A percentile compares a stretch with the other conserved stretches of the same genome.
These are phyloP conservation scores for Geothlypis trichas DNA, from an alignment of 2,113 vertebrate species.

Conservation along the genomic window DNA sequence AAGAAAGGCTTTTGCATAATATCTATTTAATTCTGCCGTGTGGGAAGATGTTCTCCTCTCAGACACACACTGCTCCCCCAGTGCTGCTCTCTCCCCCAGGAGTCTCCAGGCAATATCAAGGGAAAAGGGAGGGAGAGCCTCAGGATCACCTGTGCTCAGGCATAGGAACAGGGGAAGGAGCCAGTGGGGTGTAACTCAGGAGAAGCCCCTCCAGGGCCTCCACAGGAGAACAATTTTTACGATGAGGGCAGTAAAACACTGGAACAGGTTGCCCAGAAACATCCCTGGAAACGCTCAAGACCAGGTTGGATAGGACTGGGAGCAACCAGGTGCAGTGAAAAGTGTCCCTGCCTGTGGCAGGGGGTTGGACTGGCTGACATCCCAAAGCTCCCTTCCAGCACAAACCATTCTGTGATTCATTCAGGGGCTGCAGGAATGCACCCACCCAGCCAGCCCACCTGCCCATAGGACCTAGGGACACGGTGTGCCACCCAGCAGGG, in stretches of 20 bases:
- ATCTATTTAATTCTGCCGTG: too few relatives aligned
- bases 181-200: too few relatives aligned
- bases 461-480: accelerated
- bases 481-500: not conserved
- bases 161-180: too few relatives aligned
- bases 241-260: not conserved
- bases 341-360: too few relatives aligned
- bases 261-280: not conserved
- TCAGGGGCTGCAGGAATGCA: not conserved
- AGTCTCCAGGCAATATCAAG: too few relatives aligned
- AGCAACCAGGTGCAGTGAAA: not conserved
- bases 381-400: not conserved
- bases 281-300: not conserved
- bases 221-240: not conserved
- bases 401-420: not conserved
- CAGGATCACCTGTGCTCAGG: too few relatives aligned
- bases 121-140: too few relatives aligned
- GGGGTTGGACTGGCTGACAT: not conserved
- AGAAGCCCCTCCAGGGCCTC: too few relatives aligned
- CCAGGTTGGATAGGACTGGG: not conserved
- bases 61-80: too few relatives aligned
- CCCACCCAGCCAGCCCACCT: not conserved
- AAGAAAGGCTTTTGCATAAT: too few relatives aligned
- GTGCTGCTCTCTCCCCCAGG: too few relatives aligned
- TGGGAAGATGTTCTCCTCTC: too few relatives aligned